A percentile compares a stretch with the other conserved stretches of the same genome.
These are phyloP conservation scores for Mya arenaria DNA, from an alignment of 1,140 invertebrate genomes.

Conservation along the genomic window DNA sequence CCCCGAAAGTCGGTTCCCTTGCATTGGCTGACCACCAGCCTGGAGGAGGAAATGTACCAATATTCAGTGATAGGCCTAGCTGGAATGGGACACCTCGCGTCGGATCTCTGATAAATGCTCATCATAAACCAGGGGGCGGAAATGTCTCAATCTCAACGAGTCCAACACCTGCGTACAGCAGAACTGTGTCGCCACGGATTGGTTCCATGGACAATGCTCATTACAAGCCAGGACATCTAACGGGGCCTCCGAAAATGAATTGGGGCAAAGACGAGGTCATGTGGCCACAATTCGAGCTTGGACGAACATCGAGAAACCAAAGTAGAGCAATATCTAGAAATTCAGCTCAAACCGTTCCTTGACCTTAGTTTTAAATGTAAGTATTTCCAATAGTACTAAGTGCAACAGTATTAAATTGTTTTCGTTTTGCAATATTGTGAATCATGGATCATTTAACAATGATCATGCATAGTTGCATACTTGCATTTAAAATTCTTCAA, in stretches of 20 bases:
- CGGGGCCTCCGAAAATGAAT: constrained; percentile 7
- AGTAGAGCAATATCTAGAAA: constrained; percentile 38
- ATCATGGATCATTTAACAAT: no score
- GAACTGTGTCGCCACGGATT: constrained; percentile 83
- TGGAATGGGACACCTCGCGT: constrained; percentile 75
- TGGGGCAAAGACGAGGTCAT: constrained; percentile 39
- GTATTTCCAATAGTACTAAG: no score
- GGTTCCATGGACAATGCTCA: constrained; percentile 94
- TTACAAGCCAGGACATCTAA: constrained; percentile 81
- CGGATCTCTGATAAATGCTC: constrained; percentile 85
- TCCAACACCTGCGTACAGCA: constrained; percentile 92
- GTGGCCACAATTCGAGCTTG: constrained; percentile 20
- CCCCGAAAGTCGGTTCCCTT: constrained; percentile 70
- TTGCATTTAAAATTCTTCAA: no score
- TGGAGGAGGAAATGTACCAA: constrained; percentile 69
- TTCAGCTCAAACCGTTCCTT: constrained; percentile 53
- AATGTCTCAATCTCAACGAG: constrained; percentile 81
- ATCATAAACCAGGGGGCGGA: constrained; percentile 84
- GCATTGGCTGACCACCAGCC: constrained; percentile 84
- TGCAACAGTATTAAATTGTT: no score
- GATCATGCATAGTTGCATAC: no score
- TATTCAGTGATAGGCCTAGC: constrained; percentile 65
- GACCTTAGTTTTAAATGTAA: constrained; percentile 34
- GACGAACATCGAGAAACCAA: constrained; percentile 5
- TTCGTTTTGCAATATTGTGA: no score